Percentiles rank a stretch among this genome's conserved stretches.
Evolutionary conservation across 2,797 vertebrate genomes (phyloP).

Genomic region (Sebastes itinus): DNA sequence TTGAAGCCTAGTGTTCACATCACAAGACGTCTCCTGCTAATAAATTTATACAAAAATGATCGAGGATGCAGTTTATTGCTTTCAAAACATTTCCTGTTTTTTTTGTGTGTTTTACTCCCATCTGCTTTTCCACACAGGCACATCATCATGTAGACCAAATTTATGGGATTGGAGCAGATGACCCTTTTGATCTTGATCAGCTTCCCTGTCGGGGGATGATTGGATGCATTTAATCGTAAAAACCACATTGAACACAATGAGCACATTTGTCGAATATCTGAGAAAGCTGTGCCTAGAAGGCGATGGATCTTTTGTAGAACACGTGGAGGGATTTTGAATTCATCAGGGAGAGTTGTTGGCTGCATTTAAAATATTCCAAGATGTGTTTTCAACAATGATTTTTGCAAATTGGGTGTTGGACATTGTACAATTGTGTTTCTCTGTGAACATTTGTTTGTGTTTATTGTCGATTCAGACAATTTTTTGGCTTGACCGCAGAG

Average conservation of each 20-base stretch:
- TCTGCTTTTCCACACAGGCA: constrained; percentile 11
- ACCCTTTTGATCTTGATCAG: constrained; percentile 37
- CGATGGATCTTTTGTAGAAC: neutral
- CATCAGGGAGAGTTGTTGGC: neutral
- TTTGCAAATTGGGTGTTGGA: neutral
- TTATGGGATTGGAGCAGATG: constrained; percentile 24
- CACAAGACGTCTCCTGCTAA: neutral
- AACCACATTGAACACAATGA: constrained; percentile 15
- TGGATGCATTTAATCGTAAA: constrained; percentile 16
- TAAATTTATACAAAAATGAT: neutral
- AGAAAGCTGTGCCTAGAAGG: neutral
- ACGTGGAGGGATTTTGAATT: neutral
- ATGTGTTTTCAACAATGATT: constrained; percentile 1
- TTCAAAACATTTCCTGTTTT: constrained; percentile 9
- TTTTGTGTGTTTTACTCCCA: constrained; percentile 5
- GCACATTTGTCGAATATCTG: constrained; percentile 8
- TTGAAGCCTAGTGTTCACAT: neutral
- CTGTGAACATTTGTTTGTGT: neutral
- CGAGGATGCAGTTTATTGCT: neutral
- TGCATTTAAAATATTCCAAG: neutral
- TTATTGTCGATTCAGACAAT: neutral
- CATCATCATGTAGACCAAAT: neutral
- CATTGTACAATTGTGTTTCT: neutral
- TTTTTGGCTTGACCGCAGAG: no score
- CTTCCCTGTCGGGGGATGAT: neutral